Conservation (phyloP, 2,113 vertebrate species). For the Cephalopholis sonnerati region DNA sequence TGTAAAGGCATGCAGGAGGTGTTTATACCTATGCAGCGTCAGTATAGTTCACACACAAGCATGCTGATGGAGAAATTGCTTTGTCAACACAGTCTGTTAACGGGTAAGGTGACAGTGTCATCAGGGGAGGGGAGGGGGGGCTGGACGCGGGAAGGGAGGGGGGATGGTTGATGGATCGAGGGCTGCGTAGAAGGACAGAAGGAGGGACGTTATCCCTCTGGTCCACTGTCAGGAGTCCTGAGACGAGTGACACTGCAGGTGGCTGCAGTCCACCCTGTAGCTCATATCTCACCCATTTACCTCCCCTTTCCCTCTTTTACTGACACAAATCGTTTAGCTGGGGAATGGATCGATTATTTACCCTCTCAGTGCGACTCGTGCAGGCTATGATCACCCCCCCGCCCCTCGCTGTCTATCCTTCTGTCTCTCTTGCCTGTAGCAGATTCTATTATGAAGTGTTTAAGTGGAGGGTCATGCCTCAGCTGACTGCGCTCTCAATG, state of each 20-base stretch:
- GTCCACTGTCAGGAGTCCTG: slow-evolving; percentile 31
- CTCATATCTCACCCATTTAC: slow-evolving; percentile 19
- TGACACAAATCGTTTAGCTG: slow-evolving; percentile 56
- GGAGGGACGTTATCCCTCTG: slow-evolving; percentile 51
- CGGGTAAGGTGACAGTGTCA: slow-evolving; percentile 71
- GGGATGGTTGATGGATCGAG: slow-evolving; percentile 54
- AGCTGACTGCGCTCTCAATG: slow-evolving; percentile 47
- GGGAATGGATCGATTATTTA: slow-evolving; percentile 57
- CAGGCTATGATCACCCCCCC: slow-evolving; percentile 21
- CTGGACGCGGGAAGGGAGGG: slow-evolving; percentile 13
- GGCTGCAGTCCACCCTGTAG: slow-evolving; percentile 42
- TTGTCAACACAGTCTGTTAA: slow-evolving; percentile 70
- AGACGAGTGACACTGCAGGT: slow-evolving; percentile 66
- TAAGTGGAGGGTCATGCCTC: slow-evolving; percentile 46
- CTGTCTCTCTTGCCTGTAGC: slow-evolving; percentile 24
- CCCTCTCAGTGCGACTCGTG: slow-evolving; percentile 20
- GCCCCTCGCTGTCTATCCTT: slow-evolving; percentile 27
- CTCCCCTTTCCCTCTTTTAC: slow-evolving; percentile 34
- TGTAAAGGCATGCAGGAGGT: slow-evolving; percentile 34
- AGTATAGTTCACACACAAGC: slow-evolving; percentile 60
- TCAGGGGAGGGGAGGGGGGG: slow-evolving; percentile 11
- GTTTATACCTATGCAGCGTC: slow-evolving; percentile 50
- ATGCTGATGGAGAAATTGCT: slow-evolving; percentile 66
- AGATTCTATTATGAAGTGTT: slow-evolving; percentile 49
- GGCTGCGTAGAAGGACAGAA: slow-evolving; percentile 59